phyloP scores from a whole-genome alignment of 1,140 invertebrate genomes.

The Nephila pilipes region DNA sequence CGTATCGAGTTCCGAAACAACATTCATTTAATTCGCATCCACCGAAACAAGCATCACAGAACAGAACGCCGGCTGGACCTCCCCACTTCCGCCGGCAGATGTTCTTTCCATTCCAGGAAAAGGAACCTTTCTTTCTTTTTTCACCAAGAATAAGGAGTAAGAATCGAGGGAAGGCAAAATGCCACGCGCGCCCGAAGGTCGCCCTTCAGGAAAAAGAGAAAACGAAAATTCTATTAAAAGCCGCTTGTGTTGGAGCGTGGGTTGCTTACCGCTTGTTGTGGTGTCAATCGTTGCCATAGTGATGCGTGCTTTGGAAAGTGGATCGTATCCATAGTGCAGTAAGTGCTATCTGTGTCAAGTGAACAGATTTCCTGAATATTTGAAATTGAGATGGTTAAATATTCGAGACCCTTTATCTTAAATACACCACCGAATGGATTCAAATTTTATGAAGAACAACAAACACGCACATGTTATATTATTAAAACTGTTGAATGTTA shows the following conservation, averaged over 20 bases:
- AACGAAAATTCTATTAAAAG: conserved; percentile 50
- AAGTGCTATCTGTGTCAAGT: too few relatives aligned
- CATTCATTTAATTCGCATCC: background rate
- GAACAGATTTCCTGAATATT: too few relatives aligned
- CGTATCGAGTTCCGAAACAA: background rate
- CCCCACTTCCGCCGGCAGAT: conserved; percentile 55
- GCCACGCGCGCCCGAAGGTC: conserved; percentile 44
- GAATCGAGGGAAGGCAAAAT: background rate
- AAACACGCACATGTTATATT: too few relatives aligned
- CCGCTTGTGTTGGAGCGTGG: conserved; percentile 33
- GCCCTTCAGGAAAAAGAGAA: conserved; percentile 19
- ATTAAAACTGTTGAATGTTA: too few relatives aligned
- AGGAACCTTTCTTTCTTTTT: background rate
- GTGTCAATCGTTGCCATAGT: conserved; percentile 22
- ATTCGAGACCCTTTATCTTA: too few relatives aligned
- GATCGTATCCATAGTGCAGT: background rate
- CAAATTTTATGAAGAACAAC: too few relatives aligned
- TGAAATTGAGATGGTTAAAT: too few relatives aligned
- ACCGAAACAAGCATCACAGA: background rate
- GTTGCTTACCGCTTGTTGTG: conserved; percentile 34
- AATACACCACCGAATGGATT: too few relatives aligned
- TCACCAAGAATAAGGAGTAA: too few relatives aligned
- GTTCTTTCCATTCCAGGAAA: background rate
- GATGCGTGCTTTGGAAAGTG: background rate
- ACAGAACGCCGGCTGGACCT: background rate